Conservation (phyloP, 2,888 invertebrate genomes). For the Eilema caniola region DNA sequence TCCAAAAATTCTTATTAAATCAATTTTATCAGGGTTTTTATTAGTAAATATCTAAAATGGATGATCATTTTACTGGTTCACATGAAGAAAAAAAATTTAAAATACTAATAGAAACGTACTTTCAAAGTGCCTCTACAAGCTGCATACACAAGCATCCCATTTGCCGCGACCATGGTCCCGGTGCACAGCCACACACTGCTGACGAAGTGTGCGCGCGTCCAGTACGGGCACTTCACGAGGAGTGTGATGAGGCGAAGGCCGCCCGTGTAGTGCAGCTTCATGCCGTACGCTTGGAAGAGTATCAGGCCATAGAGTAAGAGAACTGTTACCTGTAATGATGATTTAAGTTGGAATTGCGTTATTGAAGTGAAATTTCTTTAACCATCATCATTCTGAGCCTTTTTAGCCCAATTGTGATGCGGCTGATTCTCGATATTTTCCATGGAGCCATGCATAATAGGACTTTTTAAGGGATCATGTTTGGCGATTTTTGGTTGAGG, state of each 20-base stretch:
- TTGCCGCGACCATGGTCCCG: slow-evolving; percentile 69
- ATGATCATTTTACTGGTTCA: too few relatives aligned
- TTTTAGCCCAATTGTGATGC: too few relatives aligned
- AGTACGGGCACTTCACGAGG: slow-evolving; percentile 71
- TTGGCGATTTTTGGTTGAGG: too few relatives aligned
- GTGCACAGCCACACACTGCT: slow-evolving; percentile 70
- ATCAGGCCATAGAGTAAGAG: slow-evolving; percentile 74
- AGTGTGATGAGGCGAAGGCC: slow-evolving; percentile 75
- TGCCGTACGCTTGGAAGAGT: slow-evolving; percentile 77
- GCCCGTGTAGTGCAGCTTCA: slow-evolving; percentile 81
- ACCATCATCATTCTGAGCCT: too few relatives aligned
- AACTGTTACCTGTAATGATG: slow-evolving; percentile 69
- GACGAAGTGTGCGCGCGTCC: slow-evolving; percentile 64
- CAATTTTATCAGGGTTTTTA: too few relatives aligned
- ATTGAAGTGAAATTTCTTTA: too few relatives aligned
- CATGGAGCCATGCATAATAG: too few relatives aligned
- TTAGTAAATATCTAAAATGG: too few relatives aligned
- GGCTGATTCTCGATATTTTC: too few relatives aligned
- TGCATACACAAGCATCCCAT: slow-evolving; percentile 75
- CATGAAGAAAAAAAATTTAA: neutral
- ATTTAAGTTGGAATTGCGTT: too few relatives aligned
- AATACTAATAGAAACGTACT: slow-evolving; percentile 49
- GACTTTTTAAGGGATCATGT: too few relatives aligned
- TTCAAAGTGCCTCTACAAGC: slow-evolving; percentile 76
- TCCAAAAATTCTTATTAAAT: too few relatives aligned